A percentile compares a stretch with the other conserved stretches of the same genome.
phyloP scores from a whole-genome alignment of 2,113 vertebrate genomes.

The Bujurquina vittata region DNA sequence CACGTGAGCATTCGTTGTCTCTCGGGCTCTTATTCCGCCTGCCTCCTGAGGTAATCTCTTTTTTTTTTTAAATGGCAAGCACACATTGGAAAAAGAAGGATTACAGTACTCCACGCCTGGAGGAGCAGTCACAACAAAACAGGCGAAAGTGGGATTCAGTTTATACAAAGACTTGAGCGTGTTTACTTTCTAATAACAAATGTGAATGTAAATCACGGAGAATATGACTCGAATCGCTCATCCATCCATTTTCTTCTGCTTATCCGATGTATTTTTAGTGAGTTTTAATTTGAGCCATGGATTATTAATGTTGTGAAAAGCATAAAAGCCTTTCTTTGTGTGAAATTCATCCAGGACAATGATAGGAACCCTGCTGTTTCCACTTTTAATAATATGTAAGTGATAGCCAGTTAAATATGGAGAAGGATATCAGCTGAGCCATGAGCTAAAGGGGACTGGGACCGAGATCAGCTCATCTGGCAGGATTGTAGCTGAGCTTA shows the following conservation, averaged over 20 bases:
- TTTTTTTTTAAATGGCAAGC: slow-evolving; percentile 11
- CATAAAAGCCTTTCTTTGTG: neutral
- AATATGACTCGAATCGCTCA: neutral
- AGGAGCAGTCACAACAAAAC: slow-evolving; percentile 1
- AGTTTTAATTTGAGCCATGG: neutral
- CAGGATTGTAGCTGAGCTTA: neutral
- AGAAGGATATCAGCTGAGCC: neutral
- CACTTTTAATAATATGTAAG: neutral
- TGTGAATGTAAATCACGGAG: neutral
- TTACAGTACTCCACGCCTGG: neutral
- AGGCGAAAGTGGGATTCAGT: neutral
- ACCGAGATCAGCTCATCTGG: neutral
- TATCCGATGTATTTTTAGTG: no score
- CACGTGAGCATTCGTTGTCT: neutral
- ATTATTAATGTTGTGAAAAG: neutral
- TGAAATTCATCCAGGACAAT: neutral
- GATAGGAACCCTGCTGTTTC: neutral
- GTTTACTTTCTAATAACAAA: neutral
- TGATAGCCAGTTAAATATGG: neutral
- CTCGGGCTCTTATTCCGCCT: neutral
- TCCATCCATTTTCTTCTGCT: no score
- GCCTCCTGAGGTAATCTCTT: neutral
- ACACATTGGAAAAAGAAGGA: neutral
- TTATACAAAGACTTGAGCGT: neutral
- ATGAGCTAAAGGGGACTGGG: neutral